A percentile compares a stretch with the other conserved stretches of the same genome.
Evolutionary conservation across 2,113 vertebrate species (phyloP).

Genomic region (Oncorhynchus gorbuscha): DNA sequence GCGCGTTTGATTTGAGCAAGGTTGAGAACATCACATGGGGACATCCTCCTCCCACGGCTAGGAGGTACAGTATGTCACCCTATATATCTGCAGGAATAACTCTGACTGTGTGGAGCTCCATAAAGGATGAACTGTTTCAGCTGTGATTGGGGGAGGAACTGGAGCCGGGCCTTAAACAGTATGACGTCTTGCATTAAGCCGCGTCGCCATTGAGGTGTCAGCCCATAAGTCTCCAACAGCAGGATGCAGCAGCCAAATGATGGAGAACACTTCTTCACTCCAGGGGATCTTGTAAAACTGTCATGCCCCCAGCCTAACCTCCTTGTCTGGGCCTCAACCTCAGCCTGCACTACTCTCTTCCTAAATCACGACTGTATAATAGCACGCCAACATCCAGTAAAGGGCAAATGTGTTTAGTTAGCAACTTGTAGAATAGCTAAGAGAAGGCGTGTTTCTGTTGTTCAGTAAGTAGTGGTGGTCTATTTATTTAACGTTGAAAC

Average conservation of each 20-base stretch:
- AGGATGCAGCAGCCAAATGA: slow-evolving; percentile 44
- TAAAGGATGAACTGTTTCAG: slow-evolving; percentile 57
- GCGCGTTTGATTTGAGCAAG: slow-evolving; percentile 87
- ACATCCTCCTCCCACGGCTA: slow-evolving; percentile 81
- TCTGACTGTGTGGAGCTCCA: slow-evolving; percentile 10
- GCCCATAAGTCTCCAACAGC: slow-evolving; percentile 56
- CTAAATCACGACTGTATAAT: slow-evolving; percentile 58
- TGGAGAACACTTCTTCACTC: slow-evolving; percentile 57
- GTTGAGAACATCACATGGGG: slow-evolving; percentile 84
- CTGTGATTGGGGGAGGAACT: slow-evolving; percentile 60
- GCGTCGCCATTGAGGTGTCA: slow-evolving; percentile 55
- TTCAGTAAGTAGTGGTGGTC: background rate
- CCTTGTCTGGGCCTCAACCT: slow-evolving; percentile 17
- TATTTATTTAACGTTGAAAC: background rate
- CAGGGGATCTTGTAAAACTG: slow-evolving; percentile 72
- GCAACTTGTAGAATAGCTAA: slow-evolving; percentile 31
- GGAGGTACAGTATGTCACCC: slow-evolving; percentile 68
- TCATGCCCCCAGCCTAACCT: slow-evolving; percentile 46
- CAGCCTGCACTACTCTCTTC: background rate
- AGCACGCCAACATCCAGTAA: slow-evolving; percentile 51
- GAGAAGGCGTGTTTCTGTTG: background rate
- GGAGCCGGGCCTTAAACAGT: slow-evolving; percentile 46
- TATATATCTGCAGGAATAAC: slow-evolving; percentile 57
- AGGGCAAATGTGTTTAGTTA: slow-evolving; percentile 67
- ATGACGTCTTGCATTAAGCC: slow-evolving; percentile 48